phyloP scores from a whole-genome alignment of 1,140 invertebrate species.

The Paralvinella palmiformis region DNA sequence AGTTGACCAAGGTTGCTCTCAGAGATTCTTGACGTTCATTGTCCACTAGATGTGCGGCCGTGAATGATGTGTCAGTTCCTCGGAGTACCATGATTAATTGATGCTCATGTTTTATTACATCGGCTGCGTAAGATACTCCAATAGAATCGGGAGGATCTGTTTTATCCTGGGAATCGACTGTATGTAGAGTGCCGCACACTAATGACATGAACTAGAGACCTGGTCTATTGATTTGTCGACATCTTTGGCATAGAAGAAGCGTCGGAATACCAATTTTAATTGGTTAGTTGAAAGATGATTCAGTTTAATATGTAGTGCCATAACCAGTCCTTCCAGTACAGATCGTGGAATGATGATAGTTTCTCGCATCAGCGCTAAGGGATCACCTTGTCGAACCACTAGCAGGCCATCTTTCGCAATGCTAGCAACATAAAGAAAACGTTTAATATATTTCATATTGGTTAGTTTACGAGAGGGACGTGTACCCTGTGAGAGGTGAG shows the following conservation, averaged over 20 bases:
- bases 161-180: background rate
- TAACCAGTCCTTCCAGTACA: too few relatives aligned
- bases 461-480: background rate
- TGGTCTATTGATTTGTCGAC: background rate
- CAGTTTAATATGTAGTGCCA: too few relatives aligned
- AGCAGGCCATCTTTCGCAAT: conserved; percentile 1
- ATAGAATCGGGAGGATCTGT: background rate
- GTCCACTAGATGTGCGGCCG: background rate
- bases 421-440: background rate
- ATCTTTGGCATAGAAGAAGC: background rate
- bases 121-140: background rate
- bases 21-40: background rate
- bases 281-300: too few relatives aligned
- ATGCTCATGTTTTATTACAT: background rate
- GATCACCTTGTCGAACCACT: background rate
- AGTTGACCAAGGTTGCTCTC: background rate
- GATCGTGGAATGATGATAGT: background rate
- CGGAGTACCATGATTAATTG: background rate
- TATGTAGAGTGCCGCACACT: background rate
- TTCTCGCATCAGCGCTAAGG: background rate
- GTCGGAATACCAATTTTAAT: background rate
- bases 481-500: background rate
- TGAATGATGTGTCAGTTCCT: background rate
- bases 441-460: background rate
- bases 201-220: background rate